phyloP scores from a whole-genome alignment of 2,113 vertebrate species.

The Oceanodroma tethys region DNA sequence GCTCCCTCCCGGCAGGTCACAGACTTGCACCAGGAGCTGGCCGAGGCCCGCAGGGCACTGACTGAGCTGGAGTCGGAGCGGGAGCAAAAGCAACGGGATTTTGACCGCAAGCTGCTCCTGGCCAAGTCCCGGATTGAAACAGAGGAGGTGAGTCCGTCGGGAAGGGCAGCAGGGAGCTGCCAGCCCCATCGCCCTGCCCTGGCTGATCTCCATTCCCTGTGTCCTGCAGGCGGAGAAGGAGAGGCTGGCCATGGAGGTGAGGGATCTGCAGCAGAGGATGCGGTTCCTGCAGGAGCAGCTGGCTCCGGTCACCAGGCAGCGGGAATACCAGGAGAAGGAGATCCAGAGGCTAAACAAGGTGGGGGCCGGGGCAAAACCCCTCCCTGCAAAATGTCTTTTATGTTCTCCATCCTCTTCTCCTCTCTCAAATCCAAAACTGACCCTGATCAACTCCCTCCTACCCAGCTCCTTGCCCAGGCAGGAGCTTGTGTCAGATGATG shows the following conservation, averaged over 20 bases:
- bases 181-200: neutral
- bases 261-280: constrained; percentile 90
- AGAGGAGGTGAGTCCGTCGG: constrained; percentile 79
- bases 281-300: constrained; percentile 92
- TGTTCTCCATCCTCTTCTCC: neutral
- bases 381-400: neutral
- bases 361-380: neutral
- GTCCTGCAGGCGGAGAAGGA: constrained; percentile 86
- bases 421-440: neutral
- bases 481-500: neutral
- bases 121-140: constrained; percentile 96
- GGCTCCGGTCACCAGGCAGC: constrained; percentile 86
- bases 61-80: constrained; percentile 85
- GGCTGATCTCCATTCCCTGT: neutral
- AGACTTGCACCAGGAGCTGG: constrained; percentile 88
- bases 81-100: constrained; percentile 93
- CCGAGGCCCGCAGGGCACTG: constrained; percentile 85
- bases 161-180: neutral
- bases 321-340: constrained; percentile 96
- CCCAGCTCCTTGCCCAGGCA: neutral
- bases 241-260: constrained; percentile 84
- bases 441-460: neutral
- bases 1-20: constrained; percentile 78
- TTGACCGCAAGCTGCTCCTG: constrained; percentile 93
- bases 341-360: constrained; percentile 95